A percentile compares a stretch with the other conserved stretches of the same genome.
Conservation (phyloP, 2,888 invertebrate genomes). For the Pollenia griseotomentosa region DNA sequence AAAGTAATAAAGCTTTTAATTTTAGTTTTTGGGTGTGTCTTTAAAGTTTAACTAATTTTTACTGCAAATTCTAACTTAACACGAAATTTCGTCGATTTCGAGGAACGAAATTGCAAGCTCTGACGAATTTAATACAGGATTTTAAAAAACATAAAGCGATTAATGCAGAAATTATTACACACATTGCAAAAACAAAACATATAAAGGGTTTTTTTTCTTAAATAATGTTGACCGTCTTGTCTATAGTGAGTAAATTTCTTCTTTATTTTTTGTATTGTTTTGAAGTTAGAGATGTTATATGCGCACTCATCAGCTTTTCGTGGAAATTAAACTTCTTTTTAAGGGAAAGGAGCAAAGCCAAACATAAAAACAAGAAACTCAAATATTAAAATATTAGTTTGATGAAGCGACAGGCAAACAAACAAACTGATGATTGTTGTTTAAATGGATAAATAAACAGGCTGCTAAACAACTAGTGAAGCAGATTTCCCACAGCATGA, state of each 20-base stretch:
- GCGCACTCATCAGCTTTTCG: slow-evolving; percentile 82
- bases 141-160: too few species aligned
- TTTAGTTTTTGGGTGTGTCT: too few species aligned
- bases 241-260: slow-evolving; percentile 18
- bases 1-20: too few species aligned
- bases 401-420: not conserved
- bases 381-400: slow-evolving; percentile 8
- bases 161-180: too few species aligned
- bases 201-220: not conserved
- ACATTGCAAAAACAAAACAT: not conserved
- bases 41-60: too few species aligned
- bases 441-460: not conserved
- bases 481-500: not conserved
- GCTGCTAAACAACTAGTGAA: not conserved
- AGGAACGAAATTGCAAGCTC: too few species aligned
- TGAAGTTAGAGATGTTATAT: slow-evolving; percentile 70
- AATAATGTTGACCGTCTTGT: not conserved
- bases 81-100: too few species aligned
- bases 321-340: slow-evolving; percentile 79
- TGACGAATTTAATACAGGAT: too few species aligned
- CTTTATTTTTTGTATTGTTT: not conserved
- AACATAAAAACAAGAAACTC: slow-evolving; percentile 6
- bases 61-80: too few species aligned
- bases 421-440: not conserved
- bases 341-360: slow-evolving; percentile 77